These are phyloP conservation scores for Harpalus rufipes DNA, from an alignment of 2,888 invertebrate species.

Conservation along the genomic window DNA sequence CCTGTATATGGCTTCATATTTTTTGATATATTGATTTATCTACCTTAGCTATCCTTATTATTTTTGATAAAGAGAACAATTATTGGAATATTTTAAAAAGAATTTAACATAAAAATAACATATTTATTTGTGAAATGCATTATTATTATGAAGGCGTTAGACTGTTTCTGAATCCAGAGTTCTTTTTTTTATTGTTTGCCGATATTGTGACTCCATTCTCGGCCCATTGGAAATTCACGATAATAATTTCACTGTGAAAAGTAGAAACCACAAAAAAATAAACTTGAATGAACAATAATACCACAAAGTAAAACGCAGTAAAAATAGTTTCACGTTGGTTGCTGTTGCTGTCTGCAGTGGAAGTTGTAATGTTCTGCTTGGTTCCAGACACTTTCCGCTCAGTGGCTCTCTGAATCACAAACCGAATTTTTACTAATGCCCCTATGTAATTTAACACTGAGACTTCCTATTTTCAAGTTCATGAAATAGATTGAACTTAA, in stretches of 20 bases:
- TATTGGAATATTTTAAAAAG: too few species aligned
- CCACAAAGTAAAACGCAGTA: neutral
- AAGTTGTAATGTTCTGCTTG: slow-evolving; percentile 16
- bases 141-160: neutral
- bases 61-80: too few species aligned
- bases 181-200: neutral
- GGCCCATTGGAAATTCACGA: neutral
- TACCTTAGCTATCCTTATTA: too few species aligned
- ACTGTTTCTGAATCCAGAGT: neutral
- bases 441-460: neutral
- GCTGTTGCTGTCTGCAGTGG: neutral
- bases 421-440: slow-evolving; percentile 5
- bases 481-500: neutral
- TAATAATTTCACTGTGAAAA: slow-evolving; percentile 6
- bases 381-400: slow-evolving; percentile 1
- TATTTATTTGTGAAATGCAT: too few species aligned
- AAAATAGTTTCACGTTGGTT: slow-evolving; percentile 6
- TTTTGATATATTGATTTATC: too few species aligned
- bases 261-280: neutral
- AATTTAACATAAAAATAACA: too few species aligned
- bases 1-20: too few species aligned
- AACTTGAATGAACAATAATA: neutral
- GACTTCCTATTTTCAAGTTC: neutral
- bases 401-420: neutral
- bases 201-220: neutral